Base-by-base conservation (phyloP, 1,140 invertebrate species). In the Holcopasites calliopsidis region DNA sequence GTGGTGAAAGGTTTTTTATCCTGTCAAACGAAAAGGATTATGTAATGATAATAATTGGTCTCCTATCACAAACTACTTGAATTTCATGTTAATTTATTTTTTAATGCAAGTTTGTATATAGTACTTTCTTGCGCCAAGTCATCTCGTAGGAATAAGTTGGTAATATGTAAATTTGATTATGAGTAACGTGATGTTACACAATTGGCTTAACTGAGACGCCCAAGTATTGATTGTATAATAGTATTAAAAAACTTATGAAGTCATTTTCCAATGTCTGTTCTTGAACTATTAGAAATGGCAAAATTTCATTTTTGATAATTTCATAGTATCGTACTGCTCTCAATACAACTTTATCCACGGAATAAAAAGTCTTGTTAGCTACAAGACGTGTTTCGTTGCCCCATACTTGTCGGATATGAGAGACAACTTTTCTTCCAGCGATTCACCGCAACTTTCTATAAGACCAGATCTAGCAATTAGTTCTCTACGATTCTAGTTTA, bases 361-460 rank as follows among this genome's bases (percentile, higher is more conserved):
- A 1, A 10, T 47, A 2, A 13, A 13, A 8, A 1, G 26, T 11
- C n/a, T 60, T 7, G 13, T 58, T 58, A 33, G n/a, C 23, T 21
- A 3, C 11, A 8, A 31, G 3, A 21, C 6, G 5, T n/a, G 33
- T 16, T 55, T 42, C 55, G 7, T 44, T 31, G 2, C 3, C 0
- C 10, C 3, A 8, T n/a, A 33, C 16, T 0, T 13, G 33, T n/a
- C n/a, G 18, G 52, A 47, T 38, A 35, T 11, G 31, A 23, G 21
- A 16, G 40, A 57, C 35, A 42, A 58, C 42, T 50, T 76, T 69
- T 76, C 65, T 76, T 40, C 3, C 23, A n/a, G 73, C 18, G 64
- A 64, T 60, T 69, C 23, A 60, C 64, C 65, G 54, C 54, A 76
- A 76, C 65, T 76, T 76, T 76, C 65, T 76, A 76, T 5, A 26